A percentile compares a stretch with the other conserved stretches of the same genome.
These are phyloP conservation scores for Hydrozoanthus tunicans DNA, from an alignment of 64 coral and sea anemone genomes.

Conservation along the genomic window DNA sequence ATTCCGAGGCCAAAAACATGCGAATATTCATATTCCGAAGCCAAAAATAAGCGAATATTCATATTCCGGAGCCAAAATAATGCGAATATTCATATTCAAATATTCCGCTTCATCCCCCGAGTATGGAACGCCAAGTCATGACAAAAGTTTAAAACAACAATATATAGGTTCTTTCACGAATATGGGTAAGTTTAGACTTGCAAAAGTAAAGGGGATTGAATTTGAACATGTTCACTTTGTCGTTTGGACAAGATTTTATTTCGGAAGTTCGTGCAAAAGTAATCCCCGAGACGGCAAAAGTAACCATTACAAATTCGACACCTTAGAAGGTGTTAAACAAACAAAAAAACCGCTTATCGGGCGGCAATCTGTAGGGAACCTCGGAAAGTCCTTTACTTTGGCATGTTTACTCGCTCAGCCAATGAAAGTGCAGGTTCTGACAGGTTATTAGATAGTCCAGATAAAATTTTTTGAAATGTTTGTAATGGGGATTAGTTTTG, in stretches of 20 bases:
- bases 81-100: too few relatives aligned
- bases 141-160: too few relatives aligned
- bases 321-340: constrained; percentile 20
- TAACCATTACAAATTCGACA: background rate
- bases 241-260: constrained; percentile 25
- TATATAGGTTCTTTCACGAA: too few relatives aligned
- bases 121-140: too few relatives aligned
- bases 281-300: background rate
- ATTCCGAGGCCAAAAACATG: too few relatives aligned
- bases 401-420: constrained; percentile 28
- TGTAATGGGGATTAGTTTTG: too few relatives aligned
- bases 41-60: too few relatives aligned
- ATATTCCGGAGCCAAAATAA: too few relatives aligned
- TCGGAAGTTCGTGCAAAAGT: background rate
- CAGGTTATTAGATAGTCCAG: constrained; percentile 1
- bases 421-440: constrained; percentile 31
- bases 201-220: background rate
- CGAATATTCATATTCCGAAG: too few relatives aligned
- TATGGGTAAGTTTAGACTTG: background rate
- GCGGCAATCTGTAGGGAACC: constrained; percentile 12
- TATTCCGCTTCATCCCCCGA: too few relatives aligned
- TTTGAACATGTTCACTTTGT: constrained; percentile 5
- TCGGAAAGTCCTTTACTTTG: constrained; percentile 9
- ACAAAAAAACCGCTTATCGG: constrained; percentile 23
- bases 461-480: too few relatives aligned